These are phyloP conservation scores for Drosophila dives DNA, from an alignment of 2,888 invertebrate genomes.

Conservation along the genomic window DNA sequence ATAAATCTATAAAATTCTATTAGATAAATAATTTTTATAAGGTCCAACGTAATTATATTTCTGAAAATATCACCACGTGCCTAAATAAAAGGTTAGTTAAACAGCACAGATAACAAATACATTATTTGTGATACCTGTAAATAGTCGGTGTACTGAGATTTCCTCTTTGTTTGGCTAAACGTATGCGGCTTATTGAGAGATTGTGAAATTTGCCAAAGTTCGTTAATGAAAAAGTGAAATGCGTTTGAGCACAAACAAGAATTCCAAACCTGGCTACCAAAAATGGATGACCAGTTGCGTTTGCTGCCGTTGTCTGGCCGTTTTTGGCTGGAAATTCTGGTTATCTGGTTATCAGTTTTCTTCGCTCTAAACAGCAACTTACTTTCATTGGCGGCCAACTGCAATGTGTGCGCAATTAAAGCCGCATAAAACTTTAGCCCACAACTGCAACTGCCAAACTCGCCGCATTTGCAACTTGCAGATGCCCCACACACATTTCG, in stretches of 20 bases:
- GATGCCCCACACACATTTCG: constrained; percentile 20
- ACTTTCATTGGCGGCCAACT: constrained; percentile 66
- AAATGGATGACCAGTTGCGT: constrained; percentile 46
- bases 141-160: background rate
- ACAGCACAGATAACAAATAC: background rate
- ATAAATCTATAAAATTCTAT: background rate
- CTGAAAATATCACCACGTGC: too few relatives aligned
- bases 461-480: constrained; percentile 1
- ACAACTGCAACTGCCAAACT: constrained; percentile 4
- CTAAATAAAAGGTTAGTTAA: background rate
- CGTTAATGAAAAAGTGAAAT: constrained; percentile 52
- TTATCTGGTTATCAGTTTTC: constrained; percentile 64
- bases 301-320: constrained; percentile 16
- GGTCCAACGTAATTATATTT: background rate
- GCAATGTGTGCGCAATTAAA: constrained; percentile 64
- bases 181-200: constrained; percentile 6
- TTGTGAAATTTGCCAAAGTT: constrained; percentile 57
- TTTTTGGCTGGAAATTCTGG: constrained; percentile 79
- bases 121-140: background rate
- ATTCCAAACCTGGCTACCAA: constrained; percentile 52
- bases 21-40: background rate
- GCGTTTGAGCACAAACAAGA: constrained; percentile 47
- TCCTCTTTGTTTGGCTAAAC: constrained; percentile 6
- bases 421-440: constrained; percentile 32
- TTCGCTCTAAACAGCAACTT: constrained; percentile 41